These are phyloP conservation scores for Andrena fulva DNA, from an alignment of 2,888 invertebrate species.

Conservation along the genomic window DNA sequence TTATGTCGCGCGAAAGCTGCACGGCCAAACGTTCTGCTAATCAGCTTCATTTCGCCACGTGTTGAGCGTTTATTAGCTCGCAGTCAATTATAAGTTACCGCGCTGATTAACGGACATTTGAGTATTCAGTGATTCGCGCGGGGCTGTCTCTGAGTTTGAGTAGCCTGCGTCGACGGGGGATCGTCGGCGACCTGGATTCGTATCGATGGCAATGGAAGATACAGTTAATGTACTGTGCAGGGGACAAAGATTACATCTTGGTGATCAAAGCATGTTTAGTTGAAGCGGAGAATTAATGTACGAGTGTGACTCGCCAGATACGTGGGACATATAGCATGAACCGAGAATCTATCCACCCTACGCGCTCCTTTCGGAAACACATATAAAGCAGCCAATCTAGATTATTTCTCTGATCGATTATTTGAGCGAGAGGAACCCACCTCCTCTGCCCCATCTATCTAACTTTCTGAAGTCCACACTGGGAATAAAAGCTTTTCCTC, in stretches of 20 bases:
- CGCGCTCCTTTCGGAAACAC: conserved; percentile 61
- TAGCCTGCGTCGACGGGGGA: not conserved
- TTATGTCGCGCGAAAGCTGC: conserved; percentile 39
- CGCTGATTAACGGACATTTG: conserved; percentile 20
- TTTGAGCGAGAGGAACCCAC: conserved; percentile 36
- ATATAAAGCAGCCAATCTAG: conserved; percentile 68
- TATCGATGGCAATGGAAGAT: too few relatives aligned
- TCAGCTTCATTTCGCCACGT: conserved; percentile 55
- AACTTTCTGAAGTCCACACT: conserved; percentile 34
- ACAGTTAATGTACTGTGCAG: too few relatives aligned
- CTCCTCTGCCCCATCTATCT: not conserved
- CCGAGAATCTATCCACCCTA: conserved; percentile 57
- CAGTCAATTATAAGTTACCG: conserved; percentile 15
- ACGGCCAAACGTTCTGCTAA: conserved; percentile 35
- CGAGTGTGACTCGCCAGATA: conserved; percentile 48
- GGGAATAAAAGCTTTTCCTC: not conserved
- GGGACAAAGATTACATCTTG: too few relatives aligned
- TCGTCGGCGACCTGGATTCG: too few relatives aligned
- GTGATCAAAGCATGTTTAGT: conserved; percentile 44
- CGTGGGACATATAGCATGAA: conserved; percentile 53
- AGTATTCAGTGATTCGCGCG: conserved; percentile 19
- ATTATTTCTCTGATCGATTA: conserved; percentile 65
- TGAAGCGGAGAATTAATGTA: conserved; percentile 56
- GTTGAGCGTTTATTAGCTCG: not conserved
- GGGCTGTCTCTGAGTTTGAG: not conserved